Base-by-base conservation (phyloP, 2,888 invertebrate genomes). In the Matsumyia berberina region DNA sequence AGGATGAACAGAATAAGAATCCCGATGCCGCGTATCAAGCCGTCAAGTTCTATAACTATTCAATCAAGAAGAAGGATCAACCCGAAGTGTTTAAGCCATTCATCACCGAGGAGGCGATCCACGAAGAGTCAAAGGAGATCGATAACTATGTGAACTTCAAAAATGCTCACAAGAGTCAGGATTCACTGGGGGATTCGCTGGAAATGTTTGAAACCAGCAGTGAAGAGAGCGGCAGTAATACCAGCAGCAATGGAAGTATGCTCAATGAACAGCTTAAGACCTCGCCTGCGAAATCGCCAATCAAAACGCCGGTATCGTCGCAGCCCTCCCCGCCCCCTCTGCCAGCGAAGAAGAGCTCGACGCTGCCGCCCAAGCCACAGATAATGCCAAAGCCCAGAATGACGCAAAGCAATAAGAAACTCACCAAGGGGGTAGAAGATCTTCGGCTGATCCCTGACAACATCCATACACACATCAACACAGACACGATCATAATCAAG, bases 1-100 rank as follows among this genome's bases (percentile, higher is more conserved):
- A 95, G 88, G 96, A 95, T 44, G 98, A 98, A 90, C 97, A 97
- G 91, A 94, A 95, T 90, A 95, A 97, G 88, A 97, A 98, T 92
- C 98, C 98, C 2, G 94, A 95, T 88, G 97, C 97, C 39, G 97
- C 97, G 0, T 94, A 97, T 72, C 96, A 97, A 89, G 98, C 98
- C 29, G 94, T 98, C 66, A 97, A 97, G 89, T 97, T 95, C 90
- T 97, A 97, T 90, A 96, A 97, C 90, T 96, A 96, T 92, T 95
- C 96, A 8, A 96, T 96, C 87, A 96, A 96, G 89, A 96, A 96
- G 88, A 96, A 96, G 88, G 94, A 95, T 57, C 94, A 93, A 53
- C 93, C 94, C 66, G 95, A 95, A 53, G 94, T 94, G 4, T 96
- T 96, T 89, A 97, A 97, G 89, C 96, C 95, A 0, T 94, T 96